A percentile compares a stretch with the other conserved stretches of the same genome.
Conservation (phyloP, 2,113 vertebrate genomes). For the Raphicerus campestris region DNA sequence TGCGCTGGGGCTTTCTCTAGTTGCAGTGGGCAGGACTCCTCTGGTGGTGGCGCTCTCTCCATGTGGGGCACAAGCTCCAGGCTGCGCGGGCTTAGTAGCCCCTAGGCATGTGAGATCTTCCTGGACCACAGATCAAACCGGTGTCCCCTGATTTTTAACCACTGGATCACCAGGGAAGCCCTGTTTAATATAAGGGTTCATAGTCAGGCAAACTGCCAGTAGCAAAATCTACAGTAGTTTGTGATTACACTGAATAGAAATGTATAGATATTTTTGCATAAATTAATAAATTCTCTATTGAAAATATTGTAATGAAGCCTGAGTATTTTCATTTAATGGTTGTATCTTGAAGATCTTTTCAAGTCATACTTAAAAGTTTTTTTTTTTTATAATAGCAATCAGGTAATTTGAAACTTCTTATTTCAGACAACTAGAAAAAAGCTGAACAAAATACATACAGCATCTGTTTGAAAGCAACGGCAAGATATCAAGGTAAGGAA, state of each 20-base stretch:
- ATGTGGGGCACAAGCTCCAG: no score
- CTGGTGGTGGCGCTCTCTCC: rapidly evolving
- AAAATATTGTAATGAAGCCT: not conserved
- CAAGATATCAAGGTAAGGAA: not conserved
- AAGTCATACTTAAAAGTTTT: not conserved
- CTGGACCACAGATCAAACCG: not conserved
- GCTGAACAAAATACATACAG: not conserved
- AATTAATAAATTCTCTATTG: not conserved
- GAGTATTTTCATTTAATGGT: not conserved
- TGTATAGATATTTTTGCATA: not conserved
- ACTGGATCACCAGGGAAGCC: not conserved
- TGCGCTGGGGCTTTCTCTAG: rapidly evolving
- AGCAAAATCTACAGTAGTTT: not conserved
- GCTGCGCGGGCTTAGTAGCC: not conserved
- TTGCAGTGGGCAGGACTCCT: not conserved
- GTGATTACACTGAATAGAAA: not conserved
- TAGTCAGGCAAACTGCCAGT: not conserved
- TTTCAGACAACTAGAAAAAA: not conserved
- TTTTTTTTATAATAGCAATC: not conserved
- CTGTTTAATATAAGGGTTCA: not conserved
- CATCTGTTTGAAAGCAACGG: not conserved
- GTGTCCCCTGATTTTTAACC: not conserved
- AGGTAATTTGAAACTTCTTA: not conserved
- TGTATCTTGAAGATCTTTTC: not conserved
- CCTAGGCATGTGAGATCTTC: not conserved